Evolutionary conservation across 1,140 invertebrate genomes (phyloP), one percentile per base, ranked within the genome.

Genomic region (Leptinotarsa lineolata): DNA sequence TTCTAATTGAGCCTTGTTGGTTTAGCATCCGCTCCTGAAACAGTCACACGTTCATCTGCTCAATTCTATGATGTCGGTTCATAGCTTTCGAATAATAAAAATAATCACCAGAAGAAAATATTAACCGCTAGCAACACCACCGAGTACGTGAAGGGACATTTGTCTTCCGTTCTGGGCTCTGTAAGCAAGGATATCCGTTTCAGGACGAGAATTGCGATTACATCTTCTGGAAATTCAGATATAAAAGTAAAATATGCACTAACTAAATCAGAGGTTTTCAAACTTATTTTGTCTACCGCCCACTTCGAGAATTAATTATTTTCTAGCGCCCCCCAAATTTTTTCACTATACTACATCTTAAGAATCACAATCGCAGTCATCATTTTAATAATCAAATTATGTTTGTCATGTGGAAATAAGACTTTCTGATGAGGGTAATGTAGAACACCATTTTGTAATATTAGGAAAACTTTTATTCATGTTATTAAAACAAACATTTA

Each of bases 11-110:
- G n/a, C 24, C 64, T 16, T 21, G 24, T 30, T 22, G 24, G 61
- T 21, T 16, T 2, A 64, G 21, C 64, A 66, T 66, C 64, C 64
- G 64, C 64, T 66, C 39, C 64, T 66, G 30, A 66, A 66, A 66
- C 15, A 66, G 64, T 66, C 39, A 18, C 64, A 66, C 64, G 64
- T 30, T 30, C 39, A 66, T 66, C 39, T 30, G 12, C 22, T 44
- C 22, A 66, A 18, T 44, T 66, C 24, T 20, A 22, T 22, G 24
- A 21, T 15, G n/a, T 22, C 61, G 16, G 15, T 22, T 16, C 21
- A 39, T 30, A n/a, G 39, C 64, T 66, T 66, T 46, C 39, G 39
- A 44, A 66, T n/a, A 18, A 66, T 66, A 30, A 30, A 44, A 18
- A 18, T 64, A 64, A 64, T 64, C 61, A 18, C n/a, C 20, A 15